These are phyloP conservation scores for Rhea americana DNA, from an alignment of 2,113 vertebrate species.

Conservation along the genomic window DNA sequence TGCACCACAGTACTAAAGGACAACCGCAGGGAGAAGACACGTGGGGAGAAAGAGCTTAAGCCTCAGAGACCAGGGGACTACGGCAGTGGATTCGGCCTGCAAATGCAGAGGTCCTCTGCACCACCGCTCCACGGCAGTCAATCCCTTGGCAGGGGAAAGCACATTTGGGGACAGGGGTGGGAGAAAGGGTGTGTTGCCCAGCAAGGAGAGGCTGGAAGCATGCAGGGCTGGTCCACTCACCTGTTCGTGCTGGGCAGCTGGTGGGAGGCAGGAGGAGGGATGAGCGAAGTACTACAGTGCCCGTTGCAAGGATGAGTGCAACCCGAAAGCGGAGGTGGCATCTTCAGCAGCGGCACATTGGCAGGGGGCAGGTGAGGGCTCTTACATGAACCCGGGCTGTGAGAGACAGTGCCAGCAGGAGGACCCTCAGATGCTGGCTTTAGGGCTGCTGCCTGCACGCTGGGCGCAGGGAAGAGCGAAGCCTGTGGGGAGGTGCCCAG, in stretches of 20 bases:
- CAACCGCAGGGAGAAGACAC: not conserved
- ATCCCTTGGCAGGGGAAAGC: not conserved
- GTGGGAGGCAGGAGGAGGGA: slow-evolving; percentile 81
- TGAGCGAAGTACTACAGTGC: slow-evolving; percentile 84
- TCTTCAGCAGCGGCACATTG: slow-evolving; percentile 89
- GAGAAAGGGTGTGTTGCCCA: rapidly evolving
- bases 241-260: slow-evolving; percentile 86
- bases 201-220: not conserved
- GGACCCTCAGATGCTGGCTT: slow-evolving; percentile 82
- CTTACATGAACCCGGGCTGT: slow-evolving; percentile 87
- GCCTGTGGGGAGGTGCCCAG: slow-evolving; percentile 75
- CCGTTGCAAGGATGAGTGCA: slow-evolving; percentile 94
- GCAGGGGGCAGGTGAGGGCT: slow-evolving; percentile 88
- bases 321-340: slow-evolving; percentile 84
- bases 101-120: not conserved
- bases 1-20: slow-evolving; percentile 54
- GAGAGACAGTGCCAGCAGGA: slow-evolving; percentile 62
- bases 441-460: slow-evolving; percentile 68
- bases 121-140: not conserved
- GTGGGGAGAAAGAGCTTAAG: not conserved
- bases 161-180: not conserved
- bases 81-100: not conserved
- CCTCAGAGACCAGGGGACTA: not conserved
- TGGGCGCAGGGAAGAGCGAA: slow-evolving; percentile 81
- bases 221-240: slow-evolving; percentile 72